A percentile compares a stretch with the other conserved stretches of the same genome.
Evolutionary conservation across 2,113 vertebrate genomes (phyloP).

Genomic region (Serilophus lunatus): DNA sequence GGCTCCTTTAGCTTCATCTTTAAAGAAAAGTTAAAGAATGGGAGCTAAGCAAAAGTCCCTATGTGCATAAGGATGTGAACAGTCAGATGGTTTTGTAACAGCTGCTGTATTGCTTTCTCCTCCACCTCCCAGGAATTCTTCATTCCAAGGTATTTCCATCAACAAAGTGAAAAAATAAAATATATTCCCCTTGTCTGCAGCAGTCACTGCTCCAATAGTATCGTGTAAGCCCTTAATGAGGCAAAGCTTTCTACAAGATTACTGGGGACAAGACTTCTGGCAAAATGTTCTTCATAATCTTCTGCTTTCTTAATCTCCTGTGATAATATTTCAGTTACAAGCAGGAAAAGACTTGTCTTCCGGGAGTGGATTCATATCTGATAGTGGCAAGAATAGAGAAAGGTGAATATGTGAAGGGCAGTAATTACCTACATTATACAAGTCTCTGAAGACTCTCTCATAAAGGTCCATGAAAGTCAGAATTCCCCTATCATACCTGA

Average conservation of each 20-base stretch:
- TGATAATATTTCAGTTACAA: not conserved
- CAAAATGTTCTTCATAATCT: not conserved
- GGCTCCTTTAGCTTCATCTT: not conserved
- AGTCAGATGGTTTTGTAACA: not conserved
- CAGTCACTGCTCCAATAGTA: not conserved
- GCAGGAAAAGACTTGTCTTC: not conserved
- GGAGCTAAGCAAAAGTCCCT: not conserved
- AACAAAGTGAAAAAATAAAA: not conserved
- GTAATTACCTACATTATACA: not conserved
- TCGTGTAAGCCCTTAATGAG: fast-evolving
- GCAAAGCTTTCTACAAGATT: not conserved
- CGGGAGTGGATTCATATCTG: not conserved
- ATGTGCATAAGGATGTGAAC: not conserved
- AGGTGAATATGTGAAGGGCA: not conserved
- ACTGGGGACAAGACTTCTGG: not conserved
- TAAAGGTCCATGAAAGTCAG: not conserved
- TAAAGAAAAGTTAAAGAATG: not conserved
- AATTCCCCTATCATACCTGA: not conserved
- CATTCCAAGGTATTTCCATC: not conserved
- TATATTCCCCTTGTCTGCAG: not conserved
- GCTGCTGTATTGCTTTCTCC: not conserved
- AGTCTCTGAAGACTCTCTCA: not conserved
- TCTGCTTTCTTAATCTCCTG: not conserved
- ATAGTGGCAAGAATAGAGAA: not conserved
- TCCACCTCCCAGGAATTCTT: not conserved